phyloP scores from a whole-genome alignment of 2,888 invertebrate species.

The Malthinus seriepunctatus region DNA sequence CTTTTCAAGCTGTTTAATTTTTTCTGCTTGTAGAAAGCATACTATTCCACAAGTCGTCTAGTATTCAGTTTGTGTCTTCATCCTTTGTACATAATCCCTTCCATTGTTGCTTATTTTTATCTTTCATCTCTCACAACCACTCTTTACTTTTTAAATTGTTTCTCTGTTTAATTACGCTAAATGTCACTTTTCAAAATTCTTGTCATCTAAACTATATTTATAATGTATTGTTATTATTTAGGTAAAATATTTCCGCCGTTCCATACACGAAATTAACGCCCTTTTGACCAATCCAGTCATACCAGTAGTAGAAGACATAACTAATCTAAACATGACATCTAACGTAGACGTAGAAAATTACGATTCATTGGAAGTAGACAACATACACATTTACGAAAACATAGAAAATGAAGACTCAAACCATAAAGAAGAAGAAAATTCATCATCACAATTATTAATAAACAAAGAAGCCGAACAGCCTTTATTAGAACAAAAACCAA shows the following conservation, averaged over 20 bases:
- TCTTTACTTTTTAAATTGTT: too few relatives aligned
- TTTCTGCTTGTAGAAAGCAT: too few relatives aligned
- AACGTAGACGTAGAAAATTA: slow-evolving; percentile 34
- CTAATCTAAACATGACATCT: slow-evolving; percentile 6
- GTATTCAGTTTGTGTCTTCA: too few relatives aligned
- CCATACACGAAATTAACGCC: slow-evolving; percentile 75
- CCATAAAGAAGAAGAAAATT: background rate
- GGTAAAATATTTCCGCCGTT: slow-evolving; percentile 74
- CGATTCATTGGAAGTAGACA: slow-evolving; percentile 46
- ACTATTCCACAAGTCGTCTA: too few relatives aligned
- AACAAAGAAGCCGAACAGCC: too few relatives aligned
- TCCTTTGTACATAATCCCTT: too few relatives aligned
- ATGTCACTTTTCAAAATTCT: background rate
- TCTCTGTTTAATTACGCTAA: background rate
- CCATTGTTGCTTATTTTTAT: too few relatives aligned
- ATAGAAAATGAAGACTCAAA: slow-evolving; percentile 34
- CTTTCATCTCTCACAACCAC: too few relatives aligned
- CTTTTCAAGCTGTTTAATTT: too few relatives aligned
- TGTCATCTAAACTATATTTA: background rate
- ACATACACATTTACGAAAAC: slow-evolving; percentile 48
- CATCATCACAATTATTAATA: too few relatives aligned
- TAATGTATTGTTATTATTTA: slow-evolving; percentile 44
- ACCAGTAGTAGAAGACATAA: background rate
- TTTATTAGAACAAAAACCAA: slow-evolving; percentile 9
- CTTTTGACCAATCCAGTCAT: too few relatives aligned